These are phyloP conservation scores for Myiozetetes cayanensis DNA, from an alignment of 2,113 vertebrate genomes.

Conservation along the genomic window DNA sequence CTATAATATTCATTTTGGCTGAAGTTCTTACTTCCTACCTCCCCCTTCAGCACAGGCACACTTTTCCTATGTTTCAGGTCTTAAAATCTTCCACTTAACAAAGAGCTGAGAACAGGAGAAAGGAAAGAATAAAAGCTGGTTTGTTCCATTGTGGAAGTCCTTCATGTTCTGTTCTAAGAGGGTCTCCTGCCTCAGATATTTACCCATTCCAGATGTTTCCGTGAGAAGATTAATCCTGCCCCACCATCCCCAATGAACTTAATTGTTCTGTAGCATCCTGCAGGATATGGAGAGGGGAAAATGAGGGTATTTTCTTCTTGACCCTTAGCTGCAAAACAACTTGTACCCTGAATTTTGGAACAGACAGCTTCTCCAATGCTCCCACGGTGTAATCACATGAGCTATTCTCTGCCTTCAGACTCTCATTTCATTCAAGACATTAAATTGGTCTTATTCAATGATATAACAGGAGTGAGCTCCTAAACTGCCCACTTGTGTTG, in stretches of 20 bases:
- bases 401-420: not conserved
- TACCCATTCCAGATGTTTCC: constrained; percentile 55
- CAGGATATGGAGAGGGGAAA: constrained; percentile 21
- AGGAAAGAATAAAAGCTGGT: constrained; percentile 23
- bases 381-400: not conserved
- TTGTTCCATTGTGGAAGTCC: constrained; percentile 41
- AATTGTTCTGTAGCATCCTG: constrained; percentile 28
- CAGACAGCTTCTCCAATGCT: not conserved
- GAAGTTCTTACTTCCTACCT: not conserved
- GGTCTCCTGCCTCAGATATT: constrained; percentile 25
- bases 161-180: not conserved
- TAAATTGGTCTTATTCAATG: not conserved
- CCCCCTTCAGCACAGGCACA: not conserved
- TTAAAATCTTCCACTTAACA: constrained; percentile 2
- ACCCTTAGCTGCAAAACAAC: constrained; percentile 12
- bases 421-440: not conserved
- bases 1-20: not conserved
- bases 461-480: not conserved
- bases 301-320: constrained; percentile 5
- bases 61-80: not conserved
- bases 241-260: not conserved
- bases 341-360: constrained; percentile 19
- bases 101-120: constrained; percentile 8
- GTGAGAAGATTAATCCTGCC: not conserved
- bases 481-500: not conserved